Percentiles rank a stretch among this genome's conserved stretches.
Evolutionary conservation across 2,797 vertebrate genomes (phyloP).

Genomic region (Melanotaenia pygmaea): DNA sequence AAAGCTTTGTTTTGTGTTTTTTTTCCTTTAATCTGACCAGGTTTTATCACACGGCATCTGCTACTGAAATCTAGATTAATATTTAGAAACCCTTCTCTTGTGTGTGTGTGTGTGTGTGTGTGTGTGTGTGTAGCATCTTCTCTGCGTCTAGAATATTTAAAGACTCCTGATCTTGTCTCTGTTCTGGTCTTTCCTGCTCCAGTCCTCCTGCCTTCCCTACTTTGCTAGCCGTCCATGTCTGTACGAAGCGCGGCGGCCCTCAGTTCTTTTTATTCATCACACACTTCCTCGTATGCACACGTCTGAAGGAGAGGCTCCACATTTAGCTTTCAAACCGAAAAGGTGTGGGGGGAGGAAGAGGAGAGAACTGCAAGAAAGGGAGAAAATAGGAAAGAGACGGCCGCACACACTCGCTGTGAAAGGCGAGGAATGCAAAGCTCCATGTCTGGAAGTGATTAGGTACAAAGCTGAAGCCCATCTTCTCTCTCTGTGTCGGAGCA

Average conservation of each 20-base stretch:
- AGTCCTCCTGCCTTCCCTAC: conserved; percentile 31
- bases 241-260: conserved; percentile 51
- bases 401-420: conserved; percentile 9
- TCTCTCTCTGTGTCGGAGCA: conserved; percentile 62
- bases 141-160: no score
- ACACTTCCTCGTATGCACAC: conserved; percentile 53
- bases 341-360: conserved; percentile 24
- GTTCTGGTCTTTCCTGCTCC: background rate
- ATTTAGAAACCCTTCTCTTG: background rate
- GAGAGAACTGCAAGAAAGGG: background rate
- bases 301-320: conserved; percentile 39
- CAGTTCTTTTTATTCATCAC: conserved; percentile 70
- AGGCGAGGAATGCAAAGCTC: conserved; percentile 69
- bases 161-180: no score
- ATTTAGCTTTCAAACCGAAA: conserved; percentile 68
- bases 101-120: background rate
- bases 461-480: conserved; percentile 64
- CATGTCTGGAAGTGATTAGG: conserved; percentile 75
- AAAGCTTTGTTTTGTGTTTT: no score
- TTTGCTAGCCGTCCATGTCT: conserved; percentile 28
- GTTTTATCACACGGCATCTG: conserved; percentile 3
- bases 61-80: background rate
- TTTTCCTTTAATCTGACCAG: background rate
- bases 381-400: background rate
- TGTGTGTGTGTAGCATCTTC: no score